Evolutionary conservation across 1,140 invertebrate species (phyloP).

Genomic region (Zaprionus tsacasi): DNA sequence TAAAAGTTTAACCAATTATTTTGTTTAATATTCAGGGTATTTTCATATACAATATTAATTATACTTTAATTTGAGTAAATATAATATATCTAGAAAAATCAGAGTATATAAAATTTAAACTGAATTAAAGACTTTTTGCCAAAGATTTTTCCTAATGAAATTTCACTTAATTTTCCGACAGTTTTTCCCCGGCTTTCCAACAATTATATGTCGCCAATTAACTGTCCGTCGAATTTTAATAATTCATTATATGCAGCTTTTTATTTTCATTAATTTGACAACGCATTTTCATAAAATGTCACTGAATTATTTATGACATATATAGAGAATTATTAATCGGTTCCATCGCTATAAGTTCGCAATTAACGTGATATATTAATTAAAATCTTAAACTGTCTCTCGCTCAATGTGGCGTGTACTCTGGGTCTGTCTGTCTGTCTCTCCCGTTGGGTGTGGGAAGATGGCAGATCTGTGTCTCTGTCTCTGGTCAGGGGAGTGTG

Average conservation of each 20-base stretch:
- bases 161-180: not conserved
- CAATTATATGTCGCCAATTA: not conserved
- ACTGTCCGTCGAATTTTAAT: constrained; percentile 14
- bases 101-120: no score
- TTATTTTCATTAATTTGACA: constrained; percentile 28
- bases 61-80: no score
- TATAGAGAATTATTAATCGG: constrained; percentile 14
- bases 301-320: constrained; percentile 10
- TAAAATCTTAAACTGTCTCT: constrained; percentile 50
- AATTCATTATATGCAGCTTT: not conserved
- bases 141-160: not conserved
- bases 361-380: constrained; percentile 70
- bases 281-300: constrained; percentile 12
- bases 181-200: not conserved
- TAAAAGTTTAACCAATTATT: no score
- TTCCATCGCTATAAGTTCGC: constrained; percentile 25
- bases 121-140: not conserved
- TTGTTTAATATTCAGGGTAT: no score
- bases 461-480: not conserved
- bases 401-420: constrained; percentile 10
- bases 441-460: constrained; percentile 26
- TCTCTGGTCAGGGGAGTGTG: constrained; percentile 51
- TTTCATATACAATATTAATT: no score
- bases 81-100: no score
- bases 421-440: constrained; percentile 1